phyloP scores from a whole-genome alignment of 2,797 vertebrate species.

The Myotis planiceps region DNA sequence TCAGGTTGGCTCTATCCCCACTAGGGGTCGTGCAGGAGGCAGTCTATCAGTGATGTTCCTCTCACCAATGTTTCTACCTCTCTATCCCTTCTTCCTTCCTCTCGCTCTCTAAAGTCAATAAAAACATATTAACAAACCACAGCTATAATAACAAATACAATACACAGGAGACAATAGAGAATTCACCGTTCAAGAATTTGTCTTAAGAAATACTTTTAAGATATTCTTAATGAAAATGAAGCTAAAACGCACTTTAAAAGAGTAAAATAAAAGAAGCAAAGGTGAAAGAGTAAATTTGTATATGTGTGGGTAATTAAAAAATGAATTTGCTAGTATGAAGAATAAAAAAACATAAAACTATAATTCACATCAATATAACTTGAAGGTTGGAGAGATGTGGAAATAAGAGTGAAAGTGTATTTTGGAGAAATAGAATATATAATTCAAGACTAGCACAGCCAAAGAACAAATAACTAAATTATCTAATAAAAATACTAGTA shows the following conservation, averaged over 20 bases:
- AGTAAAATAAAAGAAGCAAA: neutral
- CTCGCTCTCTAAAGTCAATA: too few species aligned
- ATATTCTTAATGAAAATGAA: neutral
- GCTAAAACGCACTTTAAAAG: neutral
- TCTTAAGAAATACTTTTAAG: neutral
- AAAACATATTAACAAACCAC: too few species aligned
- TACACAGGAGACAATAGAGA: neutral
- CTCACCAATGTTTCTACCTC: too few species aligned
- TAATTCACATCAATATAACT: neutral
- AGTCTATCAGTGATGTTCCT: too few species aligned
- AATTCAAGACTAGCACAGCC: neutral
- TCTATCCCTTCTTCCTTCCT: too few species aligned
- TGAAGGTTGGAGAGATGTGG: neutral
- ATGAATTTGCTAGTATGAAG: neutral
- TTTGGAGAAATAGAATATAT: neutral
- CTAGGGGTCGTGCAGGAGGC: too few species aligned
- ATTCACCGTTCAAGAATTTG: neutral
- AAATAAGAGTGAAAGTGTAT: neutral
- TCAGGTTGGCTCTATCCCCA: too few species aligned
- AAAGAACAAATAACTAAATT: neutral
- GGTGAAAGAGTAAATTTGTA: neutral
- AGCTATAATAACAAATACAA: neutral
- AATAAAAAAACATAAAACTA: neutral
- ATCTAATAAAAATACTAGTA: neutral
- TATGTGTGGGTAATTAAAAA: neutral